These are phyloP conservation scores for Mormyrus iriodes DNA, from an alignment of 2,113 vertebrate species.

Conservation along the genomic window DNA sequence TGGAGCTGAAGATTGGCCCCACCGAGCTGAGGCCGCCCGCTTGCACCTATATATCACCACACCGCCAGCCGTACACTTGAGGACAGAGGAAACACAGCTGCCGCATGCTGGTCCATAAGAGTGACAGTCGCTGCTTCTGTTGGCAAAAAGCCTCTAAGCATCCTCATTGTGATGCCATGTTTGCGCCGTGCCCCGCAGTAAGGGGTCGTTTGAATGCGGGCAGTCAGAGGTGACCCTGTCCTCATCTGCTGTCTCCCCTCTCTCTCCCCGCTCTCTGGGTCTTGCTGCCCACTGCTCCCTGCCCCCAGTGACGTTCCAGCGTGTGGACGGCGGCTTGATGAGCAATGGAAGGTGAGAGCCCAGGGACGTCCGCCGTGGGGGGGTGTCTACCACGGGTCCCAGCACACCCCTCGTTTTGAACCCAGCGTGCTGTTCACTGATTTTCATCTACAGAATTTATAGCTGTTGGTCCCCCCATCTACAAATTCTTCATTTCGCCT, in stretches of 20 bases:
- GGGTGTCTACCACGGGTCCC: background rate
- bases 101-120: no score
- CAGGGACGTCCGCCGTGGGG: background rate
- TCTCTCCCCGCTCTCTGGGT: background rate
- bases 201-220: background rate
- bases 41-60: background rate
- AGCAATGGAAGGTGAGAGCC: conserved; percentile 91
- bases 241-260: conserved; percentile 32
- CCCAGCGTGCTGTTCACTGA: no score
- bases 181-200: background rate
- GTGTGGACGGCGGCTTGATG: conserved; percentile 95
- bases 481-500: no score
- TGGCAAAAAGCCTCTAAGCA: background rate
- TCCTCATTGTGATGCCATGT: background rate
- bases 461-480: no score
- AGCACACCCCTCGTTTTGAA: background rate
- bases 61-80: background rate
- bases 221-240: conserved; percentile 29
- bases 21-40: background rate
- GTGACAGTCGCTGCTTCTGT: no score
- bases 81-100: no score
- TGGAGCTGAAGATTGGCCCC: background rate
- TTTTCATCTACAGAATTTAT: no score
- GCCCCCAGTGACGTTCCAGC: conserved; percentile 89
- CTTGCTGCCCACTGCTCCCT: conserved; percentile 30